A percentile compares a stretch with the other conserved stretches of the same genome.
Evolutionary conservation across 2,113 vertebrate genomes (phyloP).

Genomic region (Crocuta crocuta): DNA sequence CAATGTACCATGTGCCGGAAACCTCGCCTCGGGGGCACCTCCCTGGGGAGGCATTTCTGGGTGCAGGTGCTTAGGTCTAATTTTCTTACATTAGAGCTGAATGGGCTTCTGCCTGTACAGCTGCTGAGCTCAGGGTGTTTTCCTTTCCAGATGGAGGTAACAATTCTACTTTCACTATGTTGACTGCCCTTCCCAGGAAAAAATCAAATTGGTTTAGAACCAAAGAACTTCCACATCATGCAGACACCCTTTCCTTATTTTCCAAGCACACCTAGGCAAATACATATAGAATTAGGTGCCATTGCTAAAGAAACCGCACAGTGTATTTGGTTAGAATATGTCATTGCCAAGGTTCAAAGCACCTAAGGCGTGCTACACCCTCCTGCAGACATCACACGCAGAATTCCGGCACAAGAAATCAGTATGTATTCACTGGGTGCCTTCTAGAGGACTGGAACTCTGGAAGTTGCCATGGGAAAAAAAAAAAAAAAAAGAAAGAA

Average conservation of each 20-base stretch:
- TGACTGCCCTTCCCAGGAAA: not conserved
- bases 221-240: not conserved
- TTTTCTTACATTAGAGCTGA: not conserved
- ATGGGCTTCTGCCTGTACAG: not conserved
- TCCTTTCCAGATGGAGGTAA: not conserved
- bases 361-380: rapidly evolving
- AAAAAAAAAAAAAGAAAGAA: not conserved
- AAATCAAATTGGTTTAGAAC: not conserved
- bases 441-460: not conserved
- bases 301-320: rapidly evolving
- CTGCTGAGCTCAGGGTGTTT: not conserved
- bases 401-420: not conserved
- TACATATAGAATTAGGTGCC: rapidly evolving
- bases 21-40: rapidly evolving
- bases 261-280: not conserved
- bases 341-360: not conserved
- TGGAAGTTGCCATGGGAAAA: not conserved
- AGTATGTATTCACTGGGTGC: too few relatives aligned
- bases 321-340: not conserved
- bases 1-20: not conserved
- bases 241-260: not conserved
- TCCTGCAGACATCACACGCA: not conserved
- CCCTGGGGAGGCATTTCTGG: not conserved
- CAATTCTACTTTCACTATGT: not conserved
- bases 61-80: not conserved